Evolutionary conservation across 2,797 vertebrate genomes (phyloP).

Genomic region (Propithecus perrieri): DNA sequence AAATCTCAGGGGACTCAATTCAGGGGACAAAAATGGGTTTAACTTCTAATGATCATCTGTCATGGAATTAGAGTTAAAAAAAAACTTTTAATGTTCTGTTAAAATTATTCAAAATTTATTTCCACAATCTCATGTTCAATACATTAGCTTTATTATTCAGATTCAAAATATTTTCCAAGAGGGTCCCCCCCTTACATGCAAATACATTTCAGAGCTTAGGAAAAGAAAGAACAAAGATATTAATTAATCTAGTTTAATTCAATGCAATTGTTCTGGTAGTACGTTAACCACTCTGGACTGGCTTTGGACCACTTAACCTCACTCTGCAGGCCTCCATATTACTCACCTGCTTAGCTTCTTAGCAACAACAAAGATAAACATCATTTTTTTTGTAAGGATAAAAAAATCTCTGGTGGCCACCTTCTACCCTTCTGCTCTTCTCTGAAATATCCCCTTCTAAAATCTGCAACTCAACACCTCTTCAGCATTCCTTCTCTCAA

Average conservation of each 20-base stretch:
- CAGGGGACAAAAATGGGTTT: not conserved
- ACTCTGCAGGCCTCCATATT: not conserved
- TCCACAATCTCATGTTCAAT: not conserved
- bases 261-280: not conserved
- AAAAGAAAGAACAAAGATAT: not conserved
- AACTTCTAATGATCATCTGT: not conserved
- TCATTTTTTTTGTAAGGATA: not conserved
- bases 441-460: not conserved
- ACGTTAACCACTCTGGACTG: not conserved
- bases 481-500: not conserved
- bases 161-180: conserved; percentile 32
- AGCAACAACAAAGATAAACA: not conserved
- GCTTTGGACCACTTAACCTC: not conserved
- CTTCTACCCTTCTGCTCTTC: not conserved
- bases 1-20: not conserved
- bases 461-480: not conserved
- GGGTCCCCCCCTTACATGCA: not conserved
- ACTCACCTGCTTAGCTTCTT: not conserved
- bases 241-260: not conserved
- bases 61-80: not conserved
- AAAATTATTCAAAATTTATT: conserved; percentile 14
- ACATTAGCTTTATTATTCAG: conserved; percentile 18
- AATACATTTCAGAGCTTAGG: conserved; percentile 26
- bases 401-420: not conserved
- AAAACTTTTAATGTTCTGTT: not conserved